These are phyloP conservation scores for Temnothorax ravouxi DNA, from an alignment of 2,888 invertebrate species.

Conservation along the genomic window DNA sequence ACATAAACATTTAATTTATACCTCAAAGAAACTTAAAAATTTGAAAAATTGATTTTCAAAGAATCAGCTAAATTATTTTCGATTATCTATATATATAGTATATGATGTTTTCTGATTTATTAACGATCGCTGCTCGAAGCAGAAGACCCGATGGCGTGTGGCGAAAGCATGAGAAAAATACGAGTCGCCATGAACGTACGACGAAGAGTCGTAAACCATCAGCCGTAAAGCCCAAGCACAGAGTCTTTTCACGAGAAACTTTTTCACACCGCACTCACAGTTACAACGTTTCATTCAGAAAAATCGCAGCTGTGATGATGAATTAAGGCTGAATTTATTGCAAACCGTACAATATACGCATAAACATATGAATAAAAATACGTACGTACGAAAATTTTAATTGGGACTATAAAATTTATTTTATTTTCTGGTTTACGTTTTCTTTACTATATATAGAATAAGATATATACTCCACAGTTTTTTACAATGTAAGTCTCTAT, in stretches of 20 bases:
- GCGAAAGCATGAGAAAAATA: slow-evolving; percentile 61
- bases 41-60: not conserved
- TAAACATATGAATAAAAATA: not conserved
- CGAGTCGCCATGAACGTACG: slow-evolving; percentile 39
- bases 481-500: not conserved
- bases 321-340: slow-evolving; percentile 19
- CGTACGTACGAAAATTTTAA: not conserved
- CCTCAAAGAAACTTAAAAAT: not conserved
- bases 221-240: slow-evolving; percentile 54
- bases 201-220: slow-evolving; percentile 57
- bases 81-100: slow-evolving; percentile 13
- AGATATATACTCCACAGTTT: not conserved
- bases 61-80: slow-evolving; percentile 29
- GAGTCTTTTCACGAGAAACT: slow-evolving; percentile 23
- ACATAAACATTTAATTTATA: not conserved
- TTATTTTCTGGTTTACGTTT: not conserved
- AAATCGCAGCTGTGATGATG: not conserved
- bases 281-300: slow-evolving; percentile 2
- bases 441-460: not conserved
- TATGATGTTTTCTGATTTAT: slow-evolving; percentile 40
- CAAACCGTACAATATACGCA: not conserved
- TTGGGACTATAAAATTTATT: not conserved
- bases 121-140: slow-evolving; percentile 40
- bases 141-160: slow-evolving; percentile 44
- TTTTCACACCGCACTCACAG: not conserved